These are phyloP conservation scores for Ciconia boyciana DNA, from an alignment of 2,113 vertebrate species.

Conservation along the genomic window DNA sequence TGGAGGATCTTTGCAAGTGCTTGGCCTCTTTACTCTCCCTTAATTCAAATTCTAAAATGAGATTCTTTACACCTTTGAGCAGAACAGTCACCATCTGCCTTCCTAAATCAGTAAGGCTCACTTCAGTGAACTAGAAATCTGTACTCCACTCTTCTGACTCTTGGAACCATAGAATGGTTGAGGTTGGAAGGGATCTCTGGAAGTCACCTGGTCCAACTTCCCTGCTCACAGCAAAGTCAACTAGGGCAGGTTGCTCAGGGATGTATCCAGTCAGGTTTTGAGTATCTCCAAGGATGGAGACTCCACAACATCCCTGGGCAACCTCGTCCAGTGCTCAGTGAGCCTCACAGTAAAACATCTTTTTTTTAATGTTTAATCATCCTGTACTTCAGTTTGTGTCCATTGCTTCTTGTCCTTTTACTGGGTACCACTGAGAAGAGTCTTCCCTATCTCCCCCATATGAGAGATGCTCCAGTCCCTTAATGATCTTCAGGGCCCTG, in stretches of 20 bases:
- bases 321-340: background rate
- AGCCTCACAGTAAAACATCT: background rate
- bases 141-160: background rate
- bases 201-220: background rate
- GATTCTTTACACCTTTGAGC: conserved; percentile 40
- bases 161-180: background rate
- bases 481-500: background rate
- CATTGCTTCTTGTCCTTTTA: background rate
- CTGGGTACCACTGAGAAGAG: background rate
- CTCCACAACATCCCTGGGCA: background rate
- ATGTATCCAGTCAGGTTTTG: background rate
- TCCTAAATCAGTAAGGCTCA: background rate
- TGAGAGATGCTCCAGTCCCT: background rate
- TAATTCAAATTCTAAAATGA: conserved; percentile 47
- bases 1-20: background rate
- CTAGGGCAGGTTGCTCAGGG: background rate
- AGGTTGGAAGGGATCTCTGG: background rate
- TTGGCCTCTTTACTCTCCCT: conserved; percentile 35
- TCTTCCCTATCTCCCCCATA: background rate
- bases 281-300: background rate
- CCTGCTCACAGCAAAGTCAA: background rate
- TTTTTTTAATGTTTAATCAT: background rate
- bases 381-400: background rate
- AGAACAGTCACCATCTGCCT: conserved; percentile 40
- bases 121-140: conserved; percentile 27